A percentile compares a stretch with the other conserved stretches of the same genome.
Conservation (phyloP, 2,797 vertebrate genomes). For the Malacoctenus gilli region DNA sequence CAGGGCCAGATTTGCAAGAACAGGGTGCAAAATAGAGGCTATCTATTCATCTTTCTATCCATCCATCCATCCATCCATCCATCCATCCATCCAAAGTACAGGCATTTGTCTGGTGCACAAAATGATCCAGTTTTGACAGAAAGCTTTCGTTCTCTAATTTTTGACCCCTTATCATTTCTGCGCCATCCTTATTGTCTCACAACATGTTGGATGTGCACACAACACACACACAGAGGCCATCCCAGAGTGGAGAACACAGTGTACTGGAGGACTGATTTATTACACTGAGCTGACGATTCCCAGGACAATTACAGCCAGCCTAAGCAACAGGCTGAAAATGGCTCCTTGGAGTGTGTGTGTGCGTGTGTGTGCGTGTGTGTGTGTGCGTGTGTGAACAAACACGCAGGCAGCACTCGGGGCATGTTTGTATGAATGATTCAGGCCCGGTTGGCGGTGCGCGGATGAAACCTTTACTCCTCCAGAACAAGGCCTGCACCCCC, state of each 20-base stretch:
- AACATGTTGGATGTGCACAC: slow-evolving; percentile 62
- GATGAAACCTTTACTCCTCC: slow-evolving; percentile 24
- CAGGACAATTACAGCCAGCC: slow-evolving; percentile 79
- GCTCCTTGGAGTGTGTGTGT: slow-evolving; percentile 50
- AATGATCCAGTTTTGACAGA: slow-evolving; percentile 55
- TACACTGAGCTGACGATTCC: slow-evolving; percentile 76
- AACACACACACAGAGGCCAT: slow-evolving; percentile 57
- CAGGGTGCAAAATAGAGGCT: too few relatives aligned
- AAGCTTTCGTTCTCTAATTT: slow-evolving; percentile 42
- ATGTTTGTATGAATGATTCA: slow-evolving; percentile 24
- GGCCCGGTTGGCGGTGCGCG: slow-evolving; percentile 17
- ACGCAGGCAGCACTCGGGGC: slow-evolving; percentile 34
- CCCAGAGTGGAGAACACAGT: slow-evolving; percentile 73
- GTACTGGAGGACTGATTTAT: slow-evolving; percentile 81
- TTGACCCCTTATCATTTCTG: slow-evolving; percentile 48
- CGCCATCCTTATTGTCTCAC: slow-evolving; percentile 51
- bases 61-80: too few relatives aligned
- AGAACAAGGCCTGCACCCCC: slow-evolving; percentile 15
- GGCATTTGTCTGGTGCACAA: too few relatives aligned
- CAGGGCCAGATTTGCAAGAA: too few relatives aligned
- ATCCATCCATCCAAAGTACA: too few relatives aligned
- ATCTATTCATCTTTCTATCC: too few relatives aligned
- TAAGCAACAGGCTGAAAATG: slow-evolving; percentile 76
- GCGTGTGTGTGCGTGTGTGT: too few relatives aligned
- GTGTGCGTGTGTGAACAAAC: slow-evolving; percentile 51